phyloP scores from a whole-genome alignment of 2,797 vertebrate genomes.

The Danio kyathit region DNA sequence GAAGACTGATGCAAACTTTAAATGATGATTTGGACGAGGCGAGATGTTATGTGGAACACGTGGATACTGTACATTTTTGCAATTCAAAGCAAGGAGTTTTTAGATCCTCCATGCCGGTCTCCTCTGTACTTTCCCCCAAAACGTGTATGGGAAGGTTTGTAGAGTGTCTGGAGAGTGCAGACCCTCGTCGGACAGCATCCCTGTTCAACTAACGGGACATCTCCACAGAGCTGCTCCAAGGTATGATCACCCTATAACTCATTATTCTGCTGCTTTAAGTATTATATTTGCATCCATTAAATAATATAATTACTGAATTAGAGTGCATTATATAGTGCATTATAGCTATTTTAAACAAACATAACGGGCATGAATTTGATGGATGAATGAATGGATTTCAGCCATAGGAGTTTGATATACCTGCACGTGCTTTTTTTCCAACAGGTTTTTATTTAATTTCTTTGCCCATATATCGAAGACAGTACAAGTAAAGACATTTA shows the following conservation, averaged over 20 bases:
- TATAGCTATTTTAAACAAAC: not conserved
- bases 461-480: not conserved
- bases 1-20: constrained; percentile 54
- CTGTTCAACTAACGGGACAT: constrained; percentile 62
- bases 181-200: constrained; percentile 76
- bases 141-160: constrained; percentile 68
- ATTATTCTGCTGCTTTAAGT: not conserved
- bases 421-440: constrained; percentile 18
- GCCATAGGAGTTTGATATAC: constrained; percentile 4
- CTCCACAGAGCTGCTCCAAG: constrained; percentile 76
- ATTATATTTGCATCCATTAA: not conserved
- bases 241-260: constrained; percentile 64
- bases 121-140: constrained; percentile 65
- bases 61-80: constrained; percentile 53
- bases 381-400: not conserved
- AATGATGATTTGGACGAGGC: constrained; percentile 56
- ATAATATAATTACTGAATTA: too few relatives aligned
- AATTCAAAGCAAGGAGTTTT: constrained; percentile 61
- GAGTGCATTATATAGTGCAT: too few relatives aligned
- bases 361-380: not conserved
- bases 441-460: constrained; percentile 10
- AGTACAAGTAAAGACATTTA: not conserved
- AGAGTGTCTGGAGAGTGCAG: constrained; percentile 65
- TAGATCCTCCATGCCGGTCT: constrained; percentile 74
- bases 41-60: constrained; percentile 56